Conservation (phyloP, 64 coral and sea anemone genomes). For the Pocillopora verrucosa region DNA sequence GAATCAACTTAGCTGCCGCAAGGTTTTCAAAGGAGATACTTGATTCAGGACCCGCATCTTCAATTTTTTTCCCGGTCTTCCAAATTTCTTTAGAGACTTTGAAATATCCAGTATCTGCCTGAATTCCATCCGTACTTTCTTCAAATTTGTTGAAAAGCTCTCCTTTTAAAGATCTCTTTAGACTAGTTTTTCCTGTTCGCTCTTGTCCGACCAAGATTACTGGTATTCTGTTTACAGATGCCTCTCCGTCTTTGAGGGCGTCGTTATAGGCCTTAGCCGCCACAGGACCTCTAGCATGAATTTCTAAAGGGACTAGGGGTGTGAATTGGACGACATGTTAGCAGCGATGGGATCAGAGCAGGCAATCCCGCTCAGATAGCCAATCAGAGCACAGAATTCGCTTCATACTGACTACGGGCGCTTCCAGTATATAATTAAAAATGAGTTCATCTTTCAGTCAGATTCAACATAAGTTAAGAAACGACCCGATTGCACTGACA, state of each 20-base stretch:
- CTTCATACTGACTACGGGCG: too few species aligned
- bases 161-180: background rate
- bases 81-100: conserved; percentile 1
- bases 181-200: conserved; percentile 3
- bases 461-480: too few species aligned
- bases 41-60: background rate
- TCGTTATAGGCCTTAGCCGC: background rate
- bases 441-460: too few species aligned
- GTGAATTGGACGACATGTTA: too few species aligned
- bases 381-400: too few species aligned
- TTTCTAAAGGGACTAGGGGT: background rate
- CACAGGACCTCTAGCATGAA: background rate
- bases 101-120: background rate
- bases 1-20: background rate
- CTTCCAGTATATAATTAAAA: too few species aligned
- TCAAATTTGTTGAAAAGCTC: background rate
- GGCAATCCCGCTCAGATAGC: too few species aligned
- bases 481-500: too few species aligned
- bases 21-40: background rate
- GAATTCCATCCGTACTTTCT: background rate
- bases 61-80: background rate
- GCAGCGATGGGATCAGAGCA: too few species aligned
- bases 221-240: background rate
- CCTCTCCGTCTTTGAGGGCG: background rate
- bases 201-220: background rate